Evolutionary conservation across 1,140 invertebrate genomes (phyloP).

Genomic region (Drosophila nikananu): DNA sequence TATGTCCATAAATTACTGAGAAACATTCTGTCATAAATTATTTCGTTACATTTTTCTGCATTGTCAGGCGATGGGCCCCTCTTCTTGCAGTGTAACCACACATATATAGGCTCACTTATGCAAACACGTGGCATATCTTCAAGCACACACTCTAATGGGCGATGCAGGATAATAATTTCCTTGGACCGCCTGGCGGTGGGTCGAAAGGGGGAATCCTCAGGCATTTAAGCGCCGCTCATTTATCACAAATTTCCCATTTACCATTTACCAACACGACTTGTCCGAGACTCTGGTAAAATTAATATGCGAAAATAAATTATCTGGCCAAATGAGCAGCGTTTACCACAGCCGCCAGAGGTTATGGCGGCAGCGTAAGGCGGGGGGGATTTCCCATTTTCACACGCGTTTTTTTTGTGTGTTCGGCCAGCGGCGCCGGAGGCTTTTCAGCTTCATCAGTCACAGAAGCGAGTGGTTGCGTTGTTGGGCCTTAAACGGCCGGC

Average conservation of each 20-base stretch:
- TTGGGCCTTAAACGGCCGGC: slow-evolving; percentile 48
- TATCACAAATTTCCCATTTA: slow-evolving; percentile 82
- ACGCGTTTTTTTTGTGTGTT: slow-evolving; percentile 63
- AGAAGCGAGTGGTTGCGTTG: slow-evolving; percentile 46
- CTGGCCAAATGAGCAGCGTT: slow-evolving; percentile 77
- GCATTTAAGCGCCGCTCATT: slow-evolving; percentile 76
- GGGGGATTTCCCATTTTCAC: slow-evolving; percentile 60
- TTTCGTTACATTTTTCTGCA: not conserved
- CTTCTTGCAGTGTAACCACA: slow-evolving; percentile 14
- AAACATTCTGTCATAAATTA: slow-evolving; percentile 11
- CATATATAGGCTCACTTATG: slow-evolving; percentile 26
- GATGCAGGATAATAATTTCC: slow-evolving; percentile 71
- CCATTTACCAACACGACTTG: slow-evolving; percentile 60
- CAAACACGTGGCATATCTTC: slow-evolving; percentile 51
- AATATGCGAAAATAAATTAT: slow-evolving; percentile 84
- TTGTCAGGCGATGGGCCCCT: not conserved
- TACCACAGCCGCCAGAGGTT: slow-evolving; percentile 47
- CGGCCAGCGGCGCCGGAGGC: slow-evolving; percentile 30
- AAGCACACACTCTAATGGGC: slow-evolving; percentile 30
- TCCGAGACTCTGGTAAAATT: slow-evolving; percentile 69
- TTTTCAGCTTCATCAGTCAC: slow-evolving; percentile 81
- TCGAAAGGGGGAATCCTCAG: slow-evolving; percentile 35
- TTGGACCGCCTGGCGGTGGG: slow-evolving; percentile 14
- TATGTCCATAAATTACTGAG: slow-evolving; percentile 13
- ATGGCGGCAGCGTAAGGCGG: not conserved